These are phyloP conservation scores for Anabas testudineus DNA, from an alignment of 2,797 vertebrate species.

Conservation along the genomic window DNA sequence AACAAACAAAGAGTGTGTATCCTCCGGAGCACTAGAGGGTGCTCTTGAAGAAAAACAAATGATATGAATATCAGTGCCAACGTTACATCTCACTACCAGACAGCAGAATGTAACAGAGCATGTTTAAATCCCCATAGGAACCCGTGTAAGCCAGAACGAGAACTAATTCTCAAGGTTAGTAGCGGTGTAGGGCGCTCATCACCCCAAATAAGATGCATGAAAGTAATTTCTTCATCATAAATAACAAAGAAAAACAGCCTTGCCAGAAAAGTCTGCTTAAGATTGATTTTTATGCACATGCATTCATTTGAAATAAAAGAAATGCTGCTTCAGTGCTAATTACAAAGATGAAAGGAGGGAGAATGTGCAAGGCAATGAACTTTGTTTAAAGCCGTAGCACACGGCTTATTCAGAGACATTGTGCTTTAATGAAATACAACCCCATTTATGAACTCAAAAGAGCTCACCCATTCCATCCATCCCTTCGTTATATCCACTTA, in stretches of 20 bases:
- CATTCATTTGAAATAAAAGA: conserved; percentile 85
- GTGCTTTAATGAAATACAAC: conserved; percentile 64
- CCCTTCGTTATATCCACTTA: background rate
- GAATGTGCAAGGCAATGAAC: conserved; percentile 83
- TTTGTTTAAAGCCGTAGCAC: conserved; percentile 77
- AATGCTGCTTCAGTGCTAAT: conserved; percentile 85
- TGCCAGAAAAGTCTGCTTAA: conserved; percentile 75
- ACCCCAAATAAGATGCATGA: conserved; percentile 67
- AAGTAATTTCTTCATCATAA: conserved; percentile 80
- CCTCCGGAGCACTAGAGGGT: conserved; percentile 79
- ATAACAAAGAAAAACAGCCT: conserved; percentile 86
- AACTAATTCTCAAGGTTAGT: conserved; percentile 78
- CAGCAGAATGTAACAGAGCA: conserved; percentile 21
- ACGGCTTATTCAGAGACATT: conserved; percentile 73
- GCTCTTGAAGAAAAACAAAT: conserved; percentile 56
- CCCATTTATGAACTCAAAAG: conserved; percentile 46
- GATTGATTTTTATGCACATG: conserved; percentile 87
- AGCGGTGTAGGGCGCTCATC: conserved; percentile 46
- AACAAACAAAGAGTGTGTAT: conserved; percentile 48
- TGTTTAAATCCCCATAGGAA: conserved; percentile 42
- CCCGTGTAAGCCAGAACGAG: conserved; percentile 12
- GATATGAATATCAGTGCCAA: conserved; percentile 13
- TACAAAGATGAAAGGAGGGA: conserved; percentile 85
- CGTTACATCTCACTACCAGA: conserved; percentile 26
- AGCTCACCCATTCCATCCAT: background rate